Conservation (phyloP, 1,140 invertebrate genomes). For the Cotesia vestalis region DNA sequence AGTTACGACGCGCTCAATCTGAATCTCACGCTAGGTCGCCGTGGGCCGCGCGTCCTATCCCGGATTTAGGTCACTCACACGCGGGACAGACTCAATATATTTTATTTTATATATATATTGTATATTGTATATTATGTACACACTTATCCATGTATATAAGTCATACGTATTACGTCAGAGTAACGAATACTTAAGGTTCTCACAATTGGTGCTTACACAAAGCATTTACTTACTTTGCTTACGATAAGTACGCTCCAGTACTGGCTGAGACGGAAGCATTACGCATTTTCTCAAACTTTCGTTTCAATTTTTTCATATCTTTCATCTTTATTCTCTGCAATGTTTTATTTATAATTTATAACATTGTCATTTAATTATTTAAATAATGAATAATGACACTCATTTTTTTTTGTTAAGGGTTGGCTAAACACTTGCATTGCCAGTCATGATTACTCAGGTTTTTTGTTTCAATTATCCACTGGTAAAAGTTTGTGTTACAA, state of each 20-base stretch:
- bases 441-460: too few relatives aligned
- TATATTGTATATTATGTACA: not conserved
- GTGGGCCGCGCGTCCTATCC: conserved; percentile 41
- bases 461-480: too few relatives aligned
- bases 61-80: conserved; percentile 62
- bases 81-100: conserved; percentile 41
- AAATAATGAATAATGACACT: too few relatives aligned
- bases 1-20: conserved; percentile 62
- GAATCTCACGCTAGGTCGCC: conserved; percentile 62
- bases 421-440: too few relatives aligned
- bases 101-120: conserved; percentile 6
- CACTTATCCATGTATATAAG: not conserved
- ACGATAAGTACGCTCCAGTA: not conserved
- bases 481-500: too few relatives aligned
- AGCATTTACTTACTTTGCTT: conserved; percentile 2
- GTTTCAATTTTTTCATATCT: not conserved
- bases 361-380: too few relatives aligned
- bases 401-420: too few relatives aligned
- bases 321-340: too few relatives aligned
- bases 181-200: conserved; percentile 31
- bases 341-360: too few relatives aligned
- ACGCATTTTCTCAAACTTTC: conserved; percentile 21
- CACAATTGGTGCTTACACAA: conserved; percentile 11
- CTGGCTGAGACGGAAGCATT: conserved; percentile 19
- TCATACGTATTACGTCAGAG: conserved; percentile 25